Evolutionary conservation across 2,113 vertebrate species (phyloP), one percentile per base, ranked within the genome.

Genomic region (Isichthys henryi): DNA sequence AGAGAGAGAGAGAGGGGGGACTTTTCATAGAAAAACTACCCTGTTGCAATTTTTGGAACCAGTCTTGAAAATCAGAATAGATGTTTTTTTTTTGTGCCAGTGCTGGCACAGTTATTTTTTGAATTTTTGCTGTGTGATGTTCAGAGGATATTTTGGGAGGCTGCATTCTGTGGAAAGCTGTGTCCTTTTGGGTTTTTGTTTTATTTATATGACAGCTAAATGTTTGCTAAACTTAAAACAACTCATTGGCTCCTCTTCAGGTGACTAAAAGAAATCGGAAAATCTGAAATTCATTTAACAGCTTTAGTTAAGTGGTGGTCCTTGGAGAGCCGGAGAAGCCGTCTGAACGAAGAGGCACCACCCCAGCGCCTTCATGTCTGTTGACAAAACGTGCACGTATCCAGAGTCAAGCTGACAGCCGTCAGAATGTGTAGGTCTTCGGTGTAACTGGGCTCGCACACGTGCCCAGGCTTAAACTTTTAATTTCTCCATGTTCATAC

Each of bases 21-120:
- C 82, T 84, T 84, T 84, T 84, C 35, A 84, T 45, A 84, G 82
- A 84, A 86, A 86, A 86, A 86, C 83, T 49, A 50, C 48, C 83
- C 83, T 49, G 83, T 86, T 48, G 45, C 45, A 48, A n/a, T 50
- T 48, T 84, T 45, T 48, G 39, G 82, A 84, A 45, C 45, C 39
- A 48, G 83, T 50, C 83, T 49, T 50, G 46, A 48, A 86, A 49
- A 86, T 86, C 45, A 86, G 83, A 86, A 49, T 49, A 86, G 83
- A 86, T 48, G 45, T 86, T 31, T 43, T 39, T 43, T 39, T 86
- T 43, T 31, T 43, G 74, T 35, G 74, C n/a, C 83, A 23, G 45
- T 19, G 74, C 74, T 80, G 62, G 62, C 62, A 80, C 35, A 80
- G 74, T 80, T 80, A 80, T 80, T 80, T 70, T 70, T 70, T 70